Evolutionary conservation across 2,797 vertebrate genomes (phyloP).

Genomic region (Emys orbicularis): DNA sequence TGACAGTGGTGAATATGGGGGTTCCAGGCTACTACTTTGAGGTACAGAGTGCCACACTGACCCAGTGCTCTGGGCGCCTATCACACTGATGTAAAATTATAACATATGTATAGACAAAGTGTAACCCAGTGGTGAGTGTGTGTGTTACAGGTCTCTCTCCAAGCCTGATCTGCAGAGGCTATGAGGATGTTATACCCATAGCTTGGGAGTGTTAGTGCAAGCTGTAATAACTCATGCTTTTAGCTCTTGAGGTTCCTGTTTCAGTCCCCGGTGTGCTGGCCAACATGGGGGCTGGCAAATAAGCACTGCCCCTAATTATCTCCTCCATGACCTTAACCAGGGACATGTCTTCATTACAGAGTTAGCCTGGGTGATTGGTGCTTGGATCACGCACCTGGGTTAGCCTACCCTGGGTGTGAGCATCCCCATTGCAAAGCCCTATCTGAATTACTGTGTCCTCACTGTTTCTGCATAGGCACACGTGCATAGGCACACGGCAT

Average conservation of each 20-base stretch:
- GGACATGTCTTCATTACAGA: neutral
- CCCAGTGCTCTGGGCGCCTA: neutral
- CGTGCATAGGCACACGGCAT: neutral
- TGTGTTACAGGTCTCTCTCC: neutral
- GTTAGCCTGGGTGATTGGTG: neutral
- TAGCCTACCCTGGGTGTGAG: neutral
- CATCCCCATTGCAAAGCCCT: neutral
- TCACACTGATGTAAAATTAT: neutral
- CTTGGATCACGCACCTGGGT: neutral
- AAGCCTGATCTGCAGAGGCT: neutral
- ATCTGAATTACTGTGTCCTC: neutral
- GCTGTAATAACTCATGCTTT: accelerated
- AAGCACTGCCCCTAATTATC: neutral
- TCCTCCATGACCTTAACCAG: accelerated
- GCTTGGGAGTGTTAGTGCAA: neutral
- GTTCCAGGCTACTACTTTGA: no score
- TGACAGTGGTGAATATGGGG: no score
- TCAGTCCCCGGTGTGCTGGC: neutral
- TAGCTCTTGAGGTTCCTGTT: neutral
- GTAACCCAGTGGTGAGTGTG: neutral
- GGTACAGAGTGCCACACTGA: no score
- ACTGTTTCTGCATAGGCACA: neutral
- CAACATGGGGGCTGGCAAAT: neutral
- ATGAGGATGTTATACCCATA: neutral
- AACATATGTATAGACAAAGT: neutral